A percentile compares a stretch with the other conserved stretches of the same genome.
phyloP scores from a whole-genome alignment of 2,888 invertebrate species.

The Lordiphosa andalusiaca region DNA sequence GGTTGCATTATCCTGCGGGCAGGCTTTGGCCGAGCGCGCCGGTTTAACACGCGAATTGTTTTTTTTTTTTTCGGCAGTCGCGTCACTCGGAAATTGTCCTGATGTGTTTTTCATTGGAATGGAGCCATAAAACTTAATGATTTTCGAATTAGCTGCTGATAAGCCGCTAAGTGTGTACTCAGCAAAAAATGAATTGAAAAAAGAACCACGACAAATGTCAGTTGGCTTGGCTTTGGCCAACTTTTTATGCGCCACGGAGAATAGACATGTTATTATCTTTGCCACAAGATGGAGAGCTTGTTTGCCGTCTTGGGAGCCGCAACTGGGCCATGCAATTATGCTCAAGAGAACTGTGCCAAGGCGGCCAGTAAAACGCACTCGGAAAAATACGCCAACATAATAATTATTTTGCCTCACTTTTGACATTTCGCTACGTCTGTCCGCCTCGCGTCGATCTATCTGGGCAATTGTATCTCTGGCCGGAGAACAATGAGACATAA shows the following conservation, averaged over 20 bases:
- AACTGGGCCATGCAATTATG: slow-evolving; percentile 25
- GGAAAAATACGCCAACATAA: slow-evolving; percentile 21
- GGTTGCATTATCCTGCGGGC: slow-evolving; percentile 64
- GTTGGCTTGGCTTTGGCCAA: slow-evolving; percentile 7
- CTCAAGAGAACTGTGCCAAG: slow-evolving; percentile 37
- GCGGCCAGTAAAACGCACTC: slow-evolving; percentile 26
- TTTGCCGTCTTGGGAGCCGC: slow-evolving; percentile 25
- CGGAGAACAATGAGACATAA: slow-evolving; percentile 42
- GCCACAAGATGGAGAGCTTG: slow-evolving; percentile 12
- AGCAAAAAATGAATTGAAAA: slow-evolving; percentile 9
- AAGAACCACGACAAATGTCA: slow-evolving; percentile 27
- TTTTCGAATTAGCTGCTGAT: slow-evolving; percentile 64
- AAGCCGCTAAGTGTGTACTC: slow-evolving; percentile 14
- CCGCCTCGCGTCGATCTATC: slow-evolving; percentile 32
- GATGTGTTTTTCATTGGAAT: slow-evolving; percentile 46
- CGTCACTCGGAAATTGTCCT: slow-evolving; percentile 13
- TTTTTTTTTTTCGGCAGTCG: not conserved
- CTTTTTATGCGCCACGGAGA: not conserved
- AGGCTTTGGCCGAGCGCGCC: slow-evolving; percentile 28
- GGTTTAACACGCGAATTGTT: slow-evolving; percentile 48
- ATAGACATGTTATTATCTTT: slow-evolving; percentile 30
- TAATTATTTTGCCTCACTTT: slow-evolving; percentile 55
- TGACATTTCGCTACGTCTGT: slow-evolving; percentile 54
- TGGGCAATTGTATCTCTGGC: slow-evolving; percentile 43
- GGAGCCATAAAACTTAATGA: slow-evolving; percentile 63